Conservation (phyloP, 2,113 vertebrate species). For the Columba janthina region DNA sequence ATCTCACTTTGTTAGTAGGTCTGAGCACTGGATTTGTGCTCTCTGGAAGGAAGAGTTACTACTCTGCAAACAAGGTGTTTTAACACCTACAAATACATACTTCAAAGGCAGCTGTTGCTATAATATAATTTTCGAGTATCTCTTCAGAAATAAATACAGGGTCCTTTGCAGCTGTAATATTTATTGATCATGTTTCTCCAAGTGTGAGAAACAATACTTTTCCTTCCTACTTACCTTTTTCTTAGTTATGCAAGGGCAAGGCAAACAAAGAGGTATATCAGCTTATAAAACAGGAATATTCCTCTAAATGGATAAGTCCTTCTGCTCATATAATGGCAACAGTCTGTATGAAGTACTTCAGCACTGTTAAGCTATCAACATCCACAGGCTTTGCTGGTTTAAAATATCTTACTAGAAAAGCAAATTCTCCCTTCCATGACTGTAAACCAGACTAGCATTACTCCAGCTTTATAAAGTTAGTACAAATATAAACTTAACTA, state of each 20-base stretch:
- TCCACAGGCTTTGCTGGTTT: neutral
- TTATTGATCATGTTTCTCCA: neutral
- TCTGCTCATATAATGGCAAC: accelerated
- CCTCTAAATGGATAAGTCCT: neutral
- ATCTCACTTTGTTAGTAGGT: neutral
- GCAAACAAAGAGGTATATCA: neutral
- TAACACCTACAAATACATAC: neutral
- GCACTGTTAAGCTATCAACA: neutral
- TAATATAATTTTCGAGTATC: neutral
- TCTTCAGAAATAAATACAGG: neutral
- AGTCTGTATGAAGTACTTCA: neutral
- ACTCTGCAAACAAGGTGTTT: neutral
- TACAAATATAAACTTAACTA: neutral
- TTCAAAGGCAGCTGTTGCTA: neutral
- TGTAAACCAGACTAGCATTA: neutral
- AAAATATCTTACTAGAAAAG: neutral
- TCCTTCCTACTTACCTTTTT: neutral
- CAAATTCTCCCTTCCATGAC: neutral
- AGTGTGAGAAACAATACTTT: neutral
- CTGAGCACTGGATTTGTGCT: neutral
- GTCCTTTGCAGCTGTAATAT: neutral
- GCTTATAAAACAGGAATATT: neutral
- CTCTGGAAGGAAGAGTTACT: neutral
- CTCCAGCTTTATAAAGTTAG: neutral
- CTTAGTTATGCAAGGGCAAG: neutral